These are phyloP conservation scores for Microcebus ravelobensis DNA, from an alignment of 2,113 vertebrate genomes.

Conservation along the genomic window DNA sequence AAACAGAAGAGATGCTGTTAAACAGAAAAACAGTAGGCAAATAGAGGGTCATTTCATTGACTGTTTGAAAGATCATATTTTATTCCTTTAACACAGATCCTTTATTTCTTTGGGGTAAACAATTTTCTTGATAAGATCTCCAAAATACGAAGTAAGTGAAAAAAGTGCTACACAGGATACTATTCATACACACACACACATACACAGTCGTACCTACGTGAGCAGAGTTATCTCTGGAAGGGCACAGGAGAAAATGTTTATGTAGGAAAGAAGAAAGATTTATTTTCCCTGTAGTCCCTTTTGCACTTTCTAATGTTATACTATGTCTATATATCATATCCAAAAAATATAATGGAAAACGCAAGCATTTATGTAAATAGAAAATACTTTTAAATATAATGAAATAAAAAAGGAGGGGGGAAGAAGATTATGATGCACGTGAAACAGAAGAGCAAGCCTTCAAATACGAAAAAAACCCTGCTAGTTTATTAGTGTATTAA, in stretches of 20 bases:
- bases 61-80: background rate
- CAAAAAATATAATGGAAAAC: background rate
- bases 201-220: rapidly evolving
- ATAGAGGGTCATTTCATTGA: background rate
- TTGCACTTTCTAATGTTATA: background rate
- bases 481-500: rapidly evolving
- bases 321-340: background rate
- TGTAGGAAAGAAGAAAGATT: background rate
- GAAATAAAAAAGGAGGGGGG: background rate
- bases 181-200: background rate
- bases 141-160: background rate
- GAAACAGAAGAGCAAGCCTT: background rate
- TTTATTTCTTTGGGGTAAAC: background rate
- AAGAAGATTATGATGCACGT: no score
- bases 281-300: background rate
- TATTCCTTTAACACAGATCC: background rate
- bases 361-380: background rate
- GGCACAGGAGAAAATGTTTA: no score
- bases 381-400: background rate
- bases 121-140: background rate
- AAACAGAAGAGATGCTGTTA: background rate
- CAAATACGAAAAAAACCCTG: background rate
- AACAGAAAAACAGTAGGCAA: background rate
- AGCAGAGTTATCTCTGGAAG: background rate
- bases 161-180: background rate